Evolutionary conservation across 1,140 invertebrate species (phyloP).

Genomic region (Amyelois transitella): DNA sequence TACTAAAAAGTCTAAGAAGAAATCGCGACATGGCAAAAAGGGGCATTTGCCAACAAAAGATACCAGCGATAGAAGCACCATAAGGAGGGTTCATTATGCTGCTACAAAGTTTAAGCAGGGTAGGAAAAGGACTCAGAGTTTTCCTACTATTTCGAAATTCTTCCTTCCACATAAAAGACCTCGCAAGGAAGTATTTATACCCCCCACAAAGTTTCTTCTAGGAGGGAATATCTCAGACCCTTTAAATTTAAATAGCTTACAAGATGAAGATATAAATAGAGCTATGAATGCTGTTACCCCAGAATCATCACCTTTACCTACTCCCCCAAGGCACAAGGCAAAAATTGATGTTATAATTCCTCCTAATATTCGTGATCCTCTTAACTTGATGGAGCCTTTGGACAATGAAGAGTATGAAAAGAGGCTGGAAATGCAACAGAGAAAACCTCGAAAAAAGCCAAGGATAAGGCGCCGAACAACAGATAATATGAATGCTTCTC

Average conservation of each 20-base stretch:
- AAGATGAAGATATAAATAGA: slow-evolving; percentile 89
- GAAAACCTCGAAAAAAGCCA: slow-evolving; percentile 78
- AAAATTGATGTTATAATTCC: slow-evolving; percentile 94
- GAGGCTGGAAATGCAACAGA: slow-evolving; percentile 78
- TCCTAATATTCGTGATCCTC: slow-evolving; percentile 91
- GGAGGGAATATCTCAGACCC: slow-evolving; percentile 97
- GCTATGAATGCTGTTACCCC: slow-evolving; percentile 92
- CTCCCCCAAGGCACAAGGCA: slow-evolving; percentile 86
- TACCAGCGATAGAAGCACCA: slow-evolving; percentile 48
- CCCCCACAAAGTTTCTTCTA: slow-evolving; percentile 94
- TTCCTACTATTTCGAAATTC: slow-evolving; percentile 74
- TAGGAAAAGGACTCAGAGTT: slow-evolving; percentile 65
- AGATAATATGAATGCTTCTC: slow-evolving; percentile 55
- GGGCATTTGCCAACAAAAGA: slow-evolving; percentile 53
- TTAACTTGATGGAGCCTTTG: slow-evolving; percentile 89
- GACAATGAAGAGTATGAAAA: slow-evolving; percentile 88
- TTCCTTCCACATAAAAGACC: slow-evolving; percentile 80
- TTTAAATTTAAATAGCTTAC: slow-evolving; percentile 93
- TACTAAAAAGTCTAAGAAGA: slow-evolving; percentile 63
- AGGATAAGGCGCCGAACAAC: slow-evolving; percentile 76
- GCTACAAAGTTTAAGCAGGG: slow-evolving; percentile 61
- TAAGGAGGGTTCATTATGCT: slow-evolving; percentile 55
- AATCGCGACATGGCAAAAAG: slow-evolving; percentile 64
- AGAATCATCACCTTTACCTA: slow-evolving; percentile 90
- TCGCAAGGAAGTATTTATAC: slow-evolving; percentile 83